phyloP scores from a whole-genome alignment of 2,113 vertebrate genomes.

The Hippocampus guttulatus region DNA sequence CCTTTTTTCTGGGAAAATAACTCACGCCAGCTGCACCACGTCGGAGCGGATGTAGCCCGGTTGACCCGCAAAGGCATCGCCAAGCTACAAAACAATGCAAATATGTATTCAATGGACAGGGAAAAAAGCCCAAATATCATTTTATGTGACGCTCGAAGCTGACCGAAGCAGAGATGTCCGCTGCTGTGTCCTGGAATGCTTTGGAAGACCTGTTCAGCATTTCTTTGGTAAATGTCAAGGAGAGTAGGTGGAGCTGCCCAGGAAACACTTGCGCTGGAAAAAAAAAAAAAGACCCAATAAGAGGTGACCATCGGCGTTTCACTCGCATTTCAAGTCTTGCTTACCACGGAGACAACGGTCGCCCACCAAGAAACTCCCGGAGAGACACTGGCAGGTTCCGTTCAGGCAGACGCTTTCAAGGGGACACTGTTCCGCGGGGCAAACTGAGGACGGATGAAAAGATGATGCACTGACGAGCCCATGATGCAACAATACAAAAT shows the following conservation, averaged over 20 bases:
- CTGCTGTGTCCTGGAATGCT: conserved; percentile 40
- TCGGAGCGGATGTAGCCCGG: conserved; percentile 49
- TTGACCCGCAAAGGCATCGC: not conserved
- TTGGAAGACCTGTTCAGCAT: conserved; percentile 61
- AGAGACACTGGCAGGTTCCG: conserved; percentile 63
- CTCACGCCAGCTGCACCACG: conserved; percentile 63
- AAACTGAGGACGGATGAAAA: conserved; percentile 45
- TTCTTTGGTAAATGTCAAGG: conserved; percentile 6
- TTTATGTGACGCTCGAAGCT: not conserved
- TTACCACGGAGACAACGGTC: conserved; percentile 59
- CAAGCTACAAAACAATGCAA: conserved; percentile 49
- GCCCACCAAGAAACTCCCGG: conserved; percentile 47
- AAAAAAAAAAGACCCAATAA: not conserved
- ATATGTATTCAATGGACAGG: not conserved
- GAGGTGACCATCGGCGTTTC: not conserved
- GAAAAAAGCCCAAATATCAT: not conserved
- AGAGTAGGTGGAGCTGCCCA: conserved; percentile 54
- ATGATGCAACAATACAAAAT: not conserved
- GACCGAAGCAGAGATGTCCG: conserved; percentile 43
- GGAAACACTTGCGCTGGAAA: conserved; percentile 66
- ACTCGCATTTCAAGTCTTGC: not conserved
- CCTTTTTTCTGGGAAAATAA: conserved; percentile 5
- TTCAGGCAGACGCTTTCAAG: conserved; percentile 52
- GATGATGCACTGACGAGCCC: not conserved
- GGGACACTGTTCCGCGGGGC: conserved; percentile 57